These are phyloP conservation scores for Phorcus lineatus DNA, from an alignment of 2,888 invertebrate genomes.

Conservation along the genomic window DNA sequence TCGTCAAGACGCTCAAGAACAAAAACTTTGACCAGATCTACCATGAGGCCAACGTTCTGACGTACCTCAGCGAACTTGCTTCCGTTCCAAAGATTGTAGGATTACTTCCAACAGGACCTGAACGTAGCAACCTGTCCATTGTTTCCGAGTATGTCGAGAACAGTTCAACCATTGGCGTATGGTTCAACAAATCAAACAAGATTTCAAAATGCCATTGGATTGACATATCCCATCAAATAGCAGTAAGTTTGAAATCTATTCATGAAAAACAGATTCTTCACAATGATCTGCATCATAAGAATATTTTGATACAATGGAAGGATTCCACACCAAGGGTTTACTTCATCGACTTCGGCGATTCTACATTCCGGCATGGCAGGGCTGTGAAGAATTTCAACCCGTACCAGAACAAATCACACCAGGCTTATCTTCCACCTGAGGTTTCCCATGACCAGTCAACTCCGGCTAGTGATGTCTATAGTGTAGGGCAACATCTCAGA, in stretches of 20 bases:
- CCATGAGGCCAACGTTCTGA: neutral
- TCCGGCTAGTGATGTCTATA: neutral
- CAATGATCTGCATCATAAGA: constrained; percentile 21
- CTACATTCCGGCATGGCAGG: constrained; percentile 18
- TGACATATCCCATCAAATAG: constrained; percentile 11
- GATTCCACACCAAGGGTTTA: neutral
- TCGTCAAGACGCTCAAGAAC: constrained; percentile 14
- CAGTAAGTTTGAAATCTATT: neutral
- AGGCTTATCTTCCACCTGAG: neutral
- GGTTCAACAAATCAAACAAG: constrained; percentile 2
- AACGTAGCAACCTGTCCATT: neutral
- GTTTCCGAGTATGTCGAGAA: constrained; percentile 3
- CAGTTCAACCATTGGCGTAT: neutral
- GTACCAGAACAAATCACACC: neutral
- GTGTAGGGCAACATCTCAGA: neutral
- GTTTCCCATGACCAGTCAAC: constrained; percentile 1
- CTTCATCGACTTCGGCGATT: constrained; percentile 20
- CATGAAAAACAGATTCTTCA: constrained; percentile 3
- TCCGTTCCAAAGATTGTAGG: neutral
- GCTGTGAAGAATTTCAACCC: constrained; percentile 16
- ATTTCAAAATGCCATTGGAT: neutral
- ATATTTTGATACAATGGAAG: constrained; percentile 21
- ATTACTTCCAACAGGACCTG: neutral
- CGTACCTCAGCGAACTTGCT: neutral
- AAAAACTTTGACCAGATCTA: neutral